Evolutionary conservation across 1,140 invertebrate genomes (phyloP).

Genomic region (Microplitis demolitor): DNA sequence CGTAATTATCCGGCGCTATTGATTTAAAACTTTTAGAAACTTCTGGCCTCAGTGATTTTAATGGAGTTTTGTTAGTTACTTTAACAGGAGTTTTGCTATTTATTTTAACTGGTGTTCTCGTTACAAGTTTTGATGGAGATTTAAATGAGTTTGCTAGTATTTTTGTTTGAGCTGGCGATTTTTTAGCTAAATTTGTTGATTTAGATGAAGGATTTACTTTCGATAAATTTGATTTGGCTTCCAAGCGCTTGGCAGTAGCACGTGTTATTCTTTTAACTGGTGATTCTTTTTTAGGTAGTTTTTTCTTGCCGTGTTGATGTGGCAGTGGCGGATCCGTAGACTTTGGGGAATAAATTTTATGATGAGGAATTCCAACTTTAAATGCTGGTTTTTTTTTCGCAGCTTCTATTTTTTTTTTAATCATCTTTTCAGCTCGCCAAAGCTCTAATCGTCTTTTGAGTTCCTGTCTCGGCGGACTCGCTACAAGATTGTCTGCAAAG

Average conservation of each 20-base stretch:
- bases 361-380: constrained; percentile 53
- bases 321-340: constrained; percentile 10
- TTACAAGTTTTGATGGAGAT: not conserved
- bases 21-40: not conserved
- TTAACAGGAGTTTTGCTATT: not conserved
- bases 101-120: not conserved
- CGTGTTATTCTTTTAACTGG: constrained; percentile 37
- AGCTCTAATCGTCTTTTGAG: constrained; percentile 38
- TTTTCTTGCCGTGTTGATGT: not conserved
- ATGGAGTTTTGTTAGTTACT: not conserved
- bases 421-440: constrained; percentile 51
- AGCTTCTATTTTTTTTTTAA: constrained; percentile 40
- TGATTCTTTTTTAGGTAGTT: constrained; percentile 23
- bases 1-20: not conserved
- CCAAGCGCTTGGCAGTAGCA: constrained; percentile 48
- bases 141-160: not conserved
- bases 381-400: constrained; percentile 49
- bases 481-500: no score
- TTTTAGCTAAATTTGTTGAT: not conserved
- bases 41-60: not conserved
- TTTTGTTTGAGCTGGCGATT: constrained; percentile 4
- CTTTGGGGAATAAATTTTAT: constrained; percentile 47
- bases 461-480: not conserved
- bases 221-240: constrained; percentile 30
- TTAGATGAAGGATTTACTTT: constrained; percentile 5